These are phyloP conservation scores for Aphis gossypii DNA, from an alignment of 1,140 invertebrate species.

Conservation along the genomic window DNA sequence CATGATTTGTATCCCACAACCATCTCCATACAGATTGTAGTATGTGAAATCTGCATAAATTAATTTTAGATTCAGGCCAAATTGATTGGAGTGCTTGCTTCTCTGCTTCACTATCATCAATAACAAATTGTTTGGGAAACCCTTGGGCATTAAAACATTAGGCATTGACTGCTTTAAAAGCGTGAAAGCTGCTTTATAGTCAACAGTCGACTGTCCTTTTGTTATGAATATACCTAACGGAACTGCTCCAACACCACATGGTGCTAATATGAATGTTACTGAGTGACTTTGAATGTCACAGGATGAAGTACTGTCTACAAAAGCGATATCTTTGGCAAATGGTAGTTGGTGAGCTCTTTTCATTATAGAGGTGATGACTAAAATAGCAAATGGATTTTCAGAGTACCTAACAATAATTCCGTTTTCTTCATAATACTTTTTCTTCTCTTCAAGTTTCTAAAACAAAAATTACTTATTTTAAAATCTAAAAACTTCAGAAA, in stretches of 20 bases:
- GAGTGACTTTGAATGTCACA: not conserved
- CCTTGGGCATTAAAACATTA: not conserved
- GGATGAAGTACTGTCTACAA: not conserved
- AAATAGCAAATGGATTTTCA: not conserved
- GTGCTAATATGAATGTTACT: not conserved
- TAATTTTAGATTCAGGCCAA: no score
- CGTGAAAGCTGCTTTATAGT: not conserved
- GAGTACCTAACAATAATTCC: not conserved
- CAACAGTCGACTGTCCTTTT: not conserved
- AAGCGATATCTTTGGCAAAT: not conserved
- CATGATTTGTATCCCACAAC: no score
- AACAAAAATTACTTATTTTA: not conserved
- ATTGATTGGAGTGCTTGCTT: no score
- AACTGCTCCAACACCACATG: conserved; percentile 5
- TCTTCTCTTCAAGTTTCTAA: conserved; percentile 2
- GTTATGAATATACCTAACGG: not conserved
- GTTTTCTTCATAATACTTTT: not conserved
- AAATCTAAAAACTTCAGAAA: not conserved
- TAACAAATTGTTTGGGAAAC: conserved; percentile 6
- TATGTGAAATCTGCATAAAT: no score
- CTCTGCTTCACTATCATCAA: not conserved
- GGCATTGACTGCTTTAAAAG: not conserved
- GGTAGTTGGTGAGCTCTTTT: not conserved
- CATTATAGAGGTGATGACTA: not conserved
- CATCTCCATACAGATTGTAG: no score